Evolutionary conservation across 2,113 vertebrate genomes (phyloP).

Genomic region (Erpornis zantholeuca): DNA sequence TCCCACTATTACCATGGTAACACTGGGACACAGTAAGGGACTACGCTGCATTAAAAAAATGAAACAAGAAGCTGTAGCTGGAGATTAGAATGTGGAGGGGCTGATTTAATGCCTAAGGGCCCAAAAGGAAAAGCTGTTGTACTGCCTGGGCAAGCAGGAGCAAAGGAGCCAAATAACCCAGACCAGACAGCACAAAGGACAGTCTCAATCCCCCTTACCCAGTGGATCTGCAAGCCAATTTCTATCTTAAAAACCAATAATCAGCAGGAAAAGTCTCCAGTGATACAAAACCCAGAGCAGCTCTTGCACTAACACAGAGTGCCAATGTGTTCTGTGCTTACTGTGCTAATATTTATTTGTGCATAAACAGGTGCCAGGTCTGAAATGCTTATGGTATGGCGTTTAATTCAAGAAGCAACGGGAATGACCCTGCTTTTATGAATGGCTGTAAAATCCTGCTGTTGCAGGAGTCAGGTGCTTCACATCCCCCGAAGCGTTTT

Average conservation of each 20-base stretch:
- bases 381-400: neutral
- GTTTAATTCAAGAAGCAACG: slow-evolving; percentile 8
- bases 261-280: neutral
- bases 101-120: neutral
- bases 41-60: neutral
- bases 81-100: slow-evolving; percentile 9
- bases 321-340: rapidly evolving
- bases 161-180: neutral
- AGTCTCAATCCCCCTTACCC: neutral
- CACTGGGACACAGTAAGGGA: neutral
- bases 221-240: neutral
- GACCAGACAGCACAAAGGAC: neutral
- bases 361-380: neutral
- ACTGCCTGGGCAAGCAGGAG: neutral
- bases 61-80: neutral
- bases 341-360: neutral
- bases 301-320: neutral
- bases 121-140: neutral
- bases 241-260: neutral
- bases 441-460: neutral
- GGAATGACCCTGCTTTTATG: neutral
- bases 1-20: slow-evolving; percentile 23
- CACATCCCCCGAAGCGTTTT: neutral
- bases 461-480: neutral
- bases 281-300: neutral